Conservation (phyloP, 2,113 vertebrate genomes). For the Centropristis striata region DNA sequence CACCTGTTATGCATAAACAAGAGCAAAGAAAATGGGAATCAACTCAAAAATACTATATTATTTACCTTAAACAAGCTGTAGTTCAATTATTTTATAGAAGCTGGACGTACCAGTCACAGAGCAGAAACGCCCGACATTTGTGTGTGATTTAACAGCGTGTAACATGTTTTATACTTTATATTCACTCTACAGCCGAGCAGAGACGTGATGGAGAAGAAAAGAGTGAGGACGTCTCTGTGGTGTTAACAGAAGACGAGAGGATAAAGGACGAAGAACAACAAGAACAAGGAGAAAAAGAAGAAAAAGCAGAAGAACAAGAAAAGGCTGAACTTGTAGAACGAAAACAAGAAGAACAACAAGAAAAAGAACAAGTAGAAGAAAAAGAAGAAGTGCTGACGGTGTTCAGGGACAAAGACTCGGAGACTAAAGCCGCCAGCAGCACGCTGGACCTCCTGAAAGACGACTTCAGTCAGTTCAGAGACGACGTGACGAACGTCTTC, state of each 20-base stretch:
- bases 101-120: no score
- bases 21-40: not conserved
- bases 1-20: not conserved
- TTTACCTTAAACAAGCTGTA: not conserved
- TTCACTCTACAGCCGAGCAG: slow-evolving; percentile 1
- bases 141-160: no score
- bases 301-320: not conserved
- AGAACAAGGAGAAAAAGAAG: not conserved
- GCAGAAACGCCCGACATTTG: no score
- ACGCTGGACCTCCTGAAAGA: slow-evolving; percentile 4
- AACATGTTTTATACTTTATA: not conserved
- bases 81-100: no score
- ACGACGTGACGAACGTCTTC: slow-evolving; percentile 42
- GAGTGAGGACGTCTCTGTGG: not conserved
- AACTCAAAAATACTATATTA: not conserved
- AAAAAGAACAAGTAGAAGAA: no score
- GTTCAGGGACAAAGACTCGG: slow-evolving; percentile 54
- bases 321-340: not conserved
- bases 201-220: not conserved
- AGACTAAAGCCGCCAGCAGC: not conserved
- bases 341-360: no score
- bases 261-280: not conserved
- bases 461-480: slow-evolving; percentile 36
- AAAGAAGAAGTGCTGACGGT: slow-evolving; percentile 48
- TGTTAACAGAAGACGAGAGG: not conserved